Evolutionary conservation across 1,140 invertebrate genomes (phyloP).

Genomic region (Arion vulgaris): DNA sequence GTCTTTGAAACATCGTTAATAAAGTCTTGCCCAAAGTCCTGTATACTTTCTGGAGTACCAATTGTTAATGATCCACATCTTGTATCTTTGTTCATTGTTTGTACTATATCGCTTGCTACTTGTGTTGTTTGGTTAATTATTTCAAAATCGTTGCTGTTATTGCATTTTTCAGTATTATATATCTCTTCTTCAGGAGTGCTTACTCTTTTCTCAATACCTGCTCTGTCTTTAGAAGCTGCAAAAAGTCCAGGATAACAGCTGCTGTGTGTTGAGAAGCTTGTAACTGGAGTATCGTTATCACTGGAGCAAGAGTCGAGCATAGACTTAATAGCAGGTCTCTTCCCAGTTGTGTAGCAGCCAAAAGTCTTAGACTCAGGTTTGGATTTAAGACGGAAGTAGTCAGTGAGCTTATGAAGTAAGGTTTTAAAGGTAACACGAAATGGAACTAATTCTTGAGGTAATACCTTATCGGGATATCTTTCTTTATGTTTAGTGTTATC

Average conservation of each 20-base stretch:
- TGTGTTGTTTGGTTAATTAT: not conserved
- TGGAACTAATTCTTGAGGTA: not conserved
- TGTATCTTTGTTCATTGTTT: not conserved
- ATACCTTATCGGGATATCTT: too few relatives aligned
- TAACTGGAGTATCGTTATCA: not conserved
- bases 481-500: not conserved
- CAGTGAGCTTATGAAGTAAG: not conserved
- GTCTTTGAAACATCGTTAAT: not conserved
- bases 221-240: not conserved
- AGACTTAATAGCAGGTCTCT: not conserved
- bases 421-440: not conserved
- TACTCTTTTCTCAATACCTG: not conserved
- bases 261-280: conserved; percentile 6
- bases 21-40: not conserved
- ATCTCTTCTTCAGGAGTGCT: not conserved
- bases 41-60: not conserved
- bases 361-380: not conserved
- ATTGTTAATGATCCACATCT: not conserved
- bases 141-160: not conserved
- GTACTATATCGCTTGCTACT: not conserved
- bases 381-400: not conserved
- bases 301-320: not conserved
- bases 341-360: not conserved
- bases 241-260: not conserved
- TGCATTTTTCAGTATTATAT: not conserved